Evolutionary conservation across 2,888 invertebrate genomes (phyloP).

Genomic region (Odontocolon sp.): DNA sequence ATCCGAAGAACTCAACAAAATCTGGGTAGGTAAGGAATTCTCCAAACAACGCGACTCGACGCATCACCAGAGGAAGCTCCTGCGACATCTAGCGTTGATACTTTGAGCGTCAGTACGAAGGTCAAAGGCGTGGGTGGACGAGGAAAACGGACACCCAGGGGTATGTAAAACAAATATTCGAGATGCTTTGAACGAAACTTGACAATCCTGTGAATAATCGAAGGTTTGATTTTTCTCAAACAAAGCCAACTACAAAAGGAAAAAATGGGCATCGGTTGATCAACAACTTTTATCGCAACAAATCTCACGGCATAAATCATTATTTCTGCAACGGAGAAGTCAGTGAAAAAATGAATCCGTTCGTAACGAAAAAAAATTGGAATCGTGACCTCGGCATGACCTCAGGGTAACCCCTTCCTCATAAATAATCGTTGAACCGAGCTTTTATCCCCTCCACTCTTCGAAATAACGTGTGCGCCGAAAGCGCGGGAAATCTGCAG

Average conservation of each 20-base stretch:
- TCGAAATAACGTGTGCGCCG: slow-evolving; percentile 6
- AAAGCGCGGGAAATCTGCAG: slow-evolving; percentile 73
- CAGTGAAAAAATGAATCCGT: no score
- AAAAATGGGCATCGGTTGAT: no score
- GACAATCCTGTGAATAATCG: no score
- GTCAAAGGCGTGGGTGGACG: background rate
- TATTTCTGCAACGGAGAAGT: no score
- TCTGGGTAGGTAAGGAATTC: slow-evolving; percentile 44
- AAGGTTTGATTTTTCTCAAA: no score
- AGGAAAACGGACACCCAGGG: background rate
- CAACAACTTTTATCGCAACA: no score
- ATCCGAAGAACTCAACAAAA: slow-evolving; percentile 21
- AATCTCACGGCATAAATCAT: no score
- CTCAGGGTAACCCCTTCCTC: background rate
- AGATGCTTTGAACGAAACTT: no score
- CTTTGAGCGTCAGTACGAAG: background rate
- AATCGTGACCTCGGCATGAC: background rate
- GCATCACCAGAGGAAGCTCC: slow-evolving; percentile 10
- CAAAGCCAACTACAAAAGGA: no score
- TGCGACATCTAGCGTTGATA: slow-evolving; percentile 52
- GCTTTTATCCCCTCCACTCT: slow-evolving; percentile 20
- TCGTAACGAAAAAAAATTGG: no score
- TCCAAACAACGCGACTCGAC: background rate
- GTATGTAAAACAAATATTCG: no score
- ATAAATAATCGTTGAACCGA: background rate